phyloP scores from a whole-genome alignment of 2,888 invertebrate species.

The Pecten maximus region DNA sequence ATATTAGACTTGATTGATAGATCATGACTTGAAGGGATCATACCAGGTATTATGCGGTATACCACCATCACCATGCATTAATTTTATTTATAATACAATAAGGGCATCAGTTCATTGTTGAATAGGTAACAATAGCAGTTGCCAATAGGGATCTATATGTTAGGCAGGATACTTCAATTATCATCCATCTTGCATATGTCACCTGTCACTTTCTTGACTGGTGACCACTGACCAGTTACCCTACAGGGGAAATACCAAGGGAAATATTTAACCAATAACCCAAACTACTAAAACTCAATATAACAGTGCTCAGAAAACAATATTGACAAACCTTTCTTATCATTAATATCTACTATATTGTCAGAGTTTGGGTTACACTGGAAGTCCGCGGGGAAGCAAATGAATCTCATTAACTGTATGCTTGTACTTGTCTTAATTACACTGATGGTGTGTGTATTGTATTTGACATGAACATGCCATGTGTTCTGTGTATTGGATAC shows the following conservation, averaged over 20 bases:
- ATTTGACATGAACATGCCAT: neutral
- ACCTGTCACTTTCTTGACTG: neutral
- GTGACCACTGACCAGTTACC: neutral
- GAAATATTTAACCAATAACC: neutral
- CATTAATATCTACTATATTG: neutral
- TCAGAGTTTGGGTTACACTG: neutral
- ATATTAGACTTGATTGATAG: neutral
- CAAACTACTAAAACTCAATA: neutral
- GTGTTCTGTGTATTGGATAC: conserved; percentile 20
- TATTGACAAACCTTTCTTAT: neutral
- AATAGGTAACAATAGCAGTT: neutral
- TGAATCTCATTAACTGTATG: too few species aligned
- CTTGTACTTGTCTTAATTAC: neutral
- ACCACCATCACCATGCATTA: neutral
- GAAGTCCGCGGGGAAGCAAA: neutral
- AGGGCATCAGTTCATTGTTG: neutral
- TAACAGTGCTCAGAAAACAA: neutral
- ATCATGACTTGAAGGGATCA: conserved; percentile 1
- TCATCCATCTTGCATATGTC: conserved; percentile 32
- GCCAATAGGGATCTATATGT: neutral
- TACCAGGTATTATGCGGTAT: neutral
- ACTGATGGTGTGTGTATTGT: neutral
- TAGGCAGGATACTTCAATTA: conserved; percentile 1
- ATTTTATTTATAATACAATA: neutral
- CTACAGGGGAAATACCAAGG: neutral